A percentile compares a stretch with the other conserved stretches of the same genome.
Conservation (phyloP, 2,888 invertebrate genomes). For the Serrognathus titanus region DNA sequence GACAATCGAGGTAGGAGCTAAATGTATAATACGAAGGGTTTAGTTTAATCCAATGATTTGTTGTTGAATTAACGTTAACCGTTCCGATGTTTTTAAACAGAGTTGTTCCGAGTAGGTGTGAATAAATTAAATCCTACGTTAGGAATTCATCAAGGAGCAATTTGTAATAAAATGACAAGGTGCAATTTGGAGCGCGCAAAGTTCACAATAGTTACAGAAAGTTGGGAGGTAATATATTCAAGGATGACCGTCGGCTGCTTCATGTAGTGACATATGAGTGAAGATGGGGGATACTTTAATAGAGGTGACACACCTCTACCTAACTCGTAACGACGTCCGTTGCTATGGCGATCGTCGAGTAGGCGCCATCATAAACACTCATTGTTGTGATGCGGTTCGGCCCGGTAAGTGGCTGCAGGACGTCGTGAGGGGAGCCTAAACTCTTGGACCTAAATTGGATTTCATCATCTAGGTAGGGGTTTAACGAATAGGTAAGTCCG, state of each 20-base stretch:
- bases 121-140: too few relatives aligned
- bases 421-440: constrained; percentile 29
- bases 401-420: constrained; percentile 31
- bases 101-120: too few relatives aligned
- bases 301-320: constrained; percentile 40
- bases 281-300: constrained; percentile 16
- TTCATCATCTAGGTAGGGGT: constrained; percentile 37
- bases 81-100: too few relatives aligned
- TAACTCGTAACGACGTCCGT: constrained; percentile 42
- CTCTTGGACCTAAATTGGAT: constrained; percentile 46
- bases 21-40: too few relatives aligned
- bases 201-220: too few relatives aligned
- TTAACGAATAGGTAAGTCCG: constrained; percentile 34
- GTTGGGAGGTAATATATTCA: neutral
- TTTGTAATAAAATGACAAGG: too few relatives aligned
- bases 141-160: too few relatives aligned
- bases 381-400: constrained; percentile 49
- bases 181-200: too few relatives aligned
- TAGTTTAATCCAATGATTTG: too few relatives aligned
- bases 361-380: constrained; percentile 54
- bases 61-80: too few relatives aligned
- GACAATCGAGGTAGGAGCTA: too few relatives aligned
- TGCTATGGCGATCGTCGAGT: constrained; percentile 51
- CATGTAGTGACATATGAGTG: constrained; percentile 17
- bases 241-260: neutral